A percentile compares a stretch with the other conserved stretches of the same genome.
Conservation (phyloP, 2,113 vertebrate genomes). For the Sterna hirundo region DNA sequence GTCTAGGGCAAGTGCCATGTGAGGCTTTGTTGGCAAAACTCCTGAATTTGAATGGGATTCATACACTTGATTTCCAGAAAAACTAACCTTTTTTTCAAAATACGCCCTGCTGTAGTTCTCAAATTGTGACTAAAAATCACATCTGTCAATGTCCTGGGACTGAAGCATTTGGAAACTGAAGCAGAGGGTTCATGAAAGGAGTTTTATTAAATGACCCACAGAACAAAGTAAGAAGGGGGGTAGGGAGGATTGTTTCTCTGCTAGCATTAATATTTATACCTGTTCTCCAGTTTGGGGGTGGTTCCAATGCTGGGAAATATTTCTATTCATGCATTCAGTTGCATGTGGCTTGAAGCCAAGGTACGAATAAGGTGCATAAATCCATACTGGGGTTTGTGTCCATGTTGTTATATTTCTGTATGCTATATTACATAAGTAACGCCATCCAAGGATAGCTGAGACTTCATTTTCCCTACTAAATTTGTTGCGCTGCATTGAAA, state of each 20-base stretch:
- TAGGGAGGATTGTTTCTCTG: not conserved
- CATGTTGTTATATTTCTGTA: not conserved
- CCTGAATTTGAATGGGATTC: not conserved
- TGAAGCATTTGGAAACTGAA: not conserved
- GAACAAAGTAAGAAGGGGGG: not conserved
- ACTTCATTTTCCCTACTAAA: not conserved
- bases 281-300: fast-evolving
- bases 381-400: not conserved
- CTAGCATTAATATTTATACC: not conserved
- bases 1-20: too few species aligned
- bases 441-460: not conserved
- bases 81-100: fast-evolving
- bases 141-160: not conserved
- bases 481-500: conserved; percentile 8
- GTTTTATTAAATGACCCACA: not conserved
- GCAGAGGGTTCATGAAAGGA: not conserved
- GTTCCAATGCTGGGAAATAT: not conserved
- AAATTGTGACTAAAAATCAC: not conserved
- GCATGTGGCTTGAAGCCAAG: conserved; percentile 18
- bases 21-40: not conserved
- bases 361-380: conserved; percentile 26
- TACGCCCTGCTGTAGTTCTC: not conserved
- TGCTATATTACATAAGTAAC: conserved; percentile 17
- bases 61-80: not conserved
- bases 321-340: not conserved